Conservation (phyloP, 2,113 vertebrate species). For the Varanus salvator region DNA sequence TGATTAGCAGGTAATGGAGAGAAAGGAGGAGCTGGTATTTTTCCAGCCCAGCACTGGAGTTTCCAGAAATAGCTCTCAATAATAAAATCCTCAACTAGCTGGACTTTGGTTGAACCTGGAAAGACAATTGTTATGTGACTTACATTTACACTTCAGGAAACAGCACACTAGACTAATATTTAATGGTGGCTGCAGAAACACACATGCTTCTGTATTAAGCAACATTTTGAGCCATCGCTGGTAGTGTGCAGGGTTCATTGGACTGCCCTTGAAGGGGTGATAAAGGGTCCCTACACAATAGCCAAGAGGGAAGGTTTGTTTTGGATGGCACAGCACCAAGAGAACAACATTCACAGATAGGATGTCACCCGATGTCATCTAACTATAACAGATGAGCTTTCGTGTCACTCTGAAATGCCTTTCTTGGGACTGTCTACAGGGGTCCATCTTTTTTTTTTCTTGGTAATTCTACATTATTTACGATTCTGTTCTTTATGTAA, state of each 20-base stretch:
- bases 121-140: neutral
- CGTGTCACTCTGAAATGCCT: conserved; percentile 18
- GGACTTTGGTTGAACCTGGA: neutral
- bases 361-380: neutral
- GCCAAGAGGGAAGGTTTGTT: neutral
- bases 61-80: neutral
- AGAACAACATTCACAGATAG: neutral
- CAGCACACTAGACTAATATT: neutral
- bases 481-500: conserved; percentile 54
- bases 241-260: neutral
- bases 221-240: neutral
- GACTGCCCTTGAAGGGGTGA: conserved; percentile 30
- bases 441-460: neutral
- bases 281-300: neutral
- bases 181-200: conserved; percentile 8
- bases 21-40: neutral
- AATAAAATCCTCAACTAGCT: neutral
- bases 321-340: neutral
- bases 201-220: neutral
- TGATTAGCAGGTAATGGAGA: neutral
- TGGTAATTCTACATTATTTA: conserved; percentile 43
- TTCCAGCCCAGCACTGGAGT: neutral
- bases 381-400: neutral
- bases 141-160: neutral
- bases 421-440: conserved; percentile 21